Evolutionary conservation across 1,140 invertebrate species (phyloP).

Genomic region (Diachasma alloeum): DNA sequence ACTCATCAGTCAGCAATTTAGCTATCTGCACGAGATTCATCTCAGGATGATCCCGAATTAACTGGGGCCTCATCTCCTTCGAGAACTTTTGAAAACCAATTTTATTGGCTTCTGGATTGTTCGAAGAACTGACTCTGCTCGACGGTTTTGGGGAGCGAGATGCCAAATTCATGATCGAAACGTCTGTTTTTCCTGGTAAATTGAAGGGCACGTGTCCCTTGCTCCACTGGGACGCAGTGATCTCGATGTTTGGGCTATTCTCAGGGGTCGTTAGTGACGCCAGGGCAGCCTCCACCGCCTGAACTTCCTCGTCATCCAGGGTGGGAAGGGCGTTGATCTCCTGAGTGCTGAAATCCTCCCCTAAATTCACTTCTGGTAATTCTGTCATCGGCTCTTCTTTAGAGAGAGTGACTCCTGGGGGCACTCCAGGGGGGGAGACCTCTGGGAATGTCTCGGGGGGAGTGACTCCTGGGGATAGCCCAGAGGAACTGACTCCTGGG

Average conservation of each 20-base stretch:
- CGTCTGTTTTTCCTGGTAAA: constrained; percentile 1
- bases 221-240: constrained; percentile 53
- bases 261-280: neutral
- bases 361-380: constrained; percentile 55
- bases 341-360: constrained; percentile 51
- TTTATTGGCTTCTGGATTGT: neutral
- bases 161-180: neutral
- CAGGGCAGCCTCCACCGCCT: neutral
- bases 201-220: constrained; percentile 52
- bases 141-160: neutral
- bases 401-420: neutral
- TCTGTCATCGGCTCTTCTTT: constrained; percentile 46
- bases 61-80: constrained; percentile 17
- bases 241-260: neutral
- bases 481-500: neutral
- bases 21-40: constrained; percentile 58
- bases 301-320: neutral
- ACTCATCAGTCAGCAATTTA: constrained; percentile 49
- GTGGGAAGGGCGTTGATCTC: constrained; percentile 26
- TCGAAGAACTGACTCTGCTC: neutral
- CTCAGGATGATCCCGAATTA: constrained; percentile 48
- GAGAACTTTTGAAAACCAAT: constrained; percentile 3
- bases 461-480: neutral
- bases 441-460: too few relatives aligned
- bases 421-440: too few relatives aligned